These are phyloP conservation scores for Limnephilus lunatus DNA, from an alignment of 2,888 invertebrate genomes.

Conservation along the genomic window DNA sequence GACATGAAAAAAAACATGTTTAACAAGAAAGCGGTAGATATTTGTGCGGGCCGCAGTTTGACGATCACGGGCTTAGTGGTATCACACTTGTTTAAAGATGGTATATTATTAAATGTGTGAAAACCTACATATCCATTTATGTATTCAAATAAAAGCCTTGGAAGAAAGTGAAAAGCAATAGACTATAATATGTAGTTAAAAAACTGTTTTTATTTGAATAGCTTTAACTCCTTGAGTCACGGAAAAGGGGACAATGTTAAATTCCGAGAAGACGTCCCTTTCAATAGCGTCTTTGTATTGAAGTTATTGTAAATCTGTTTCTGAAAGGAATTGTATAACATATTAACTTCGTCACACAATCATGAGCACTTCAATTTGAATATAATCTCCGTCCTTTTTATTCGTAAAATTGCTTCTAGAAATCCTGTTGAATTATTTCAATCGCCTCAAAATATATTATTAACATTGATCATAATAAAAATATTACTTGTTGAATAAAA, in stretches of 20 bases:
- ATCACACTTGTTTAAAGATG: too few species aligned
- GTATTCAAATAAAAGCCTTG: neutral
- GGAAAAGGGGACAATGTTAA: neutral
- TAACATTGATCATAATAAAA: too few species aligned
- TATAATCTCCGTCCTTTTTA: too few species aligned
- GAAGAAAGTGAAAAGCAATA: neutral
- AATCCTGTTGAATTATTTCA: too few species aligned
- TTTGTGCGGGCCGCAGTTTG: too few species aligned
- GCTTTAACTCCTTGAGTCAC: neutral
- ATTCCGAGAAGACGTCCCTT: neutral
- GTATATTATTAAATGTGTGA: neutral
- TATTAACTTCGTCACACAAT: neutral
- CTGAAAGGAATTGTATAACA: neutral
- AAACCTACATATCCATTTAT: neutral
- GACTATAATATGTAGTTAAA: neutral
- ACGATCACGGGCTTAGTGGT: too few species aligned
- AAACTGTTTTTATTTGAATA: neutral
- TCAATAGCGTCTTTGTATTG: neutral
- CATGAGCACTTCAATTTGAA: too few species aligned
- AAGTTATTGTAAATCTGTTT: neutral
- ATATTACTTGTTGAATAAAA: too few species aligned
- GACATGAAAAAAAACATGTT: too few species aligned
- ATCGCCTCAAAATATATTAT: too few species aligned
- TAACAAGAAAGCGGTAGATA: too few species aligned
- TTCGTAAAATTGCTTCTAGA: too few species aligned